Conservation (phyloP, 2,888 invertebrate genomes). For the Suillia variegata region DNA sequence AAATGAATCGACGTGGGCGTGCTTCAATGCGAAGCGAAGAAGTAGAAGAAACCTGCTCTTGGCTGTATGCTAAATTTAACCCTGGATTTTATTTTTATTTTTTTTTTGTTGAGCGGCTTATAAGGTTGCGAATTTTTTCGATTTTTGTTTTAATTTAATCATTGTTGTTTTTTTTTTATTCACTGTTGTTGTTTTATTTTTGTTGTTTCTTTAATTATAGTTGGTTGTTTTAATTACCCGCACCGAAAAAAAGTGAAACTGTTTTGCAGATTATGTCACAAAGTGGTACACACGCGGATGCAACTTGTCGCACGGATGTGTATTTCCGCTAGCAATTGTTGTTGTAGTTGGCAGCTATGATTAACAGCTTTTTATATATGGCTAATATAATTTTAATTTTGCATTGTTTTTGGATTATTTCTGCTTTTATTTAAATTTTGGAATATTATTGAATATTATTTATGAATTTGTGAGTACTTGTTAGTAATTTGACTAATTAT, state of each 20-base stretch:
- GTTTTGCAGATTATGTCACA: not conserved
- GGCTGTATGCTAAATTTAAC: not conserved
- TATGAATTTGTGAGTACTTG: too few relatives aligned
- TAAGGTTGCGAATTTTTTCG: too few relatives aligned
- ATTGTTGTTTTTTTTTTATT: not conserved
- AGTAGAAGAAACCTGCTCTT: not conserved
- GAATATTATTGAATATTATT: too few relatives aligned
- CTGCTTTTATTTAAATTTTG: too few relatives aligned
- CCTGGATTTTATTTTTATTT: not conserved
- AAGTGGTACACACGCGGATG: not conserved
- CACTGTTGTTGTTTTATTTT: not conserved
- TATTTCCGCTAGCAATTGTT: not conserved
- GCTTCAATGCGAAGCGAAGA: not conserved
- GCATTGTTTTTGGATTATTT: too few relatives aligned
- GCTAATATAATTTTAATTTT: too few relatives aligned
- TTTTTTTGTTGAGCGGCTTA: too few relatives aligned
- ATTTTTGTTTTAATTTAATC: not conserved
- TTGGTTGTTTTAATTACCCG: not conserved
- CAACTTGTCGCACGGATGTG: not conserved
- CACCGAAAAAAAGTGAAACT: not conserved
- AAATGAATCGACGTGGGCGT: not conserved
- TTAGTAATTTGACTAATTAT: too few relatives aligned
- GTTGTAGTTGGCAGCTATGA: not conserved
- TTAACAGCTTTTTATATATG: too few relatives aligned
- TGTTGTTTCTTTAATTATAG: not conserved